Percentiles rank a stretch among this genome's conserved stretches.
Evolutionary conservation across 2,113 vertebrate species (phyloP).

Genomic region (Trachemys scripta): DNA sequence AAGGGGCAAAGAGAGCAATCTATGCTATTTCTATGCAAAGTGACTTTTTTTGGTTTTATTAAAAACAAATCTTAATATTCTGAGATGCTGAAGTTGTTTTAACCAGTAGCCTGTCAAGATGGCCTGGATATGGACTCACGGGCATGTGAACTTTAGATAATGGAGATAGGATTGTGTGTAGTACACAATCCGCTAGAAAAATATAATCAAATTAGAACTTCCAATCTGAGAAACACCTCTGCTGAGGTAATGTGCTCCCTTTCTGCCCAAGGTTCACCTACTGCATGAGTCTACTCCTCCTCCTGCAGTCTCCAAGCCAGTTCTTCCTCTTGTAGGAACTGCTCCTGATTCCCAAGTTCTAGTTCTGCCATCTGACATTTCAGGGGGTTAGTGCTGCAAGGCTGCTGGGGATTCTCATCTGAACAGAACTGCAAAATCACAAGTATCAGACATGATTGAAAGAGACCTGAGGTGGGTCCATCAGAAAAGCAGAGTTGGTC

Average conservation of each 20-base stretch:
- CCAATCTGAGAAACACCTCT: background rate
- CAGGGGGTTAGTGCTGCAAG: background rate
- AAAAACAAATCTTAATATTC: background rate
- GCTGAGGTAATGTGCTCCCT: background rate
- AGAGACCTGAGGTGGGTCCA: background rate
- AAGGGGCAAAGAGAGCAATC: background rate
- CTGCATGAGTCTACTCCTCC: slow-evolving; percentile 64
- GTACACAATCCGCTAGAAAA: background rate
- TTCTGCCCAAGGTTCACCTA: background rate
- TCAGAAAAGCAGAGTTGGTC: background rate
- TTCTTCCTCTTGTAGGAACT: slow-evolving; percentile 81
- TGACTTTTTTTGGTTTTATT: background rate
- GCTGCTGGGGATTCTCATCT: background rate
- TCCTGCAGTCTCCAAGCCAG: slow-evolving; percentile 77
- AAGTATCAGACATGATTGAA: background rate
- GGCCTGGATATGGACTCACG: background rate
- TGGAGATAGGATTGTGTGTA: background rate
- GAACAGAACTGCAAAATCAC: background rate
- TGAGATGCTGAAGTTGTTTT: background rate
- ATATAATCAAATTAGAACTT: background rate
- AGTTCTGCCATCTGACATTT: slow-evolving; percentile 44
- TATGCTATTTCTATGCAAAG: background rate
- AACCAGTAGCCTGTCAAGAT: background rate
- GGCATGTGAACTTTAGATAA: background rate
- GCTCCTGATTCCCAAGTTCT: slow-evolving; percentile 71